A percentile compares a stretch with the other conserved stretches of the same genome.
Conservation (phyloP, 1,140 invertebrate genomes). For the Drosophila sulfurigaster region DNA sequence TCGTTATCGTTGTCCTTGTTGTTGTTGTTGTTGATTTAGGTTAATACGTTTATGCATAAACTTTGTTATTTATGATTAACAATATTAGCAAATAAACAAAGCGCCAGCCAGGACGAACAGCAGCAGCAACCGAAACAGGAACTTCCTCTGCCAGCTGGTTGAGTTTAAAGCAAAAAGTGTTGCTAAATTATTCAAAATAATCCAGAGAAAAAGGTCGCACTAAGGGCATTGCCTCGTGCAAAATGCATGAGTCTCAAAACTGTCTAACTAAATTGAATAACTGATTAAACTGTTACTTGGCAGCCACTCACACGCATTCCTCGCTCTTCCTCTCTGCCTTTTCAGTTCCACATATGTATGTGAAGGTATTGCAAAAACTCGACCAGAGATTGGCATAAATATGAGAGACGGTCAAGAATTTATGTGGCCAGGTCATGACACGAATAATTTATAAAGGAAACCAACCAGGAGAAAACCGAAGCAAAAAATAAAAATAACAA, state of each 20-base stretch:
- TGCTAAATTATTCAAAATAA: conserved; percentile 76
- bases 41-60: conserved; percentile 82
- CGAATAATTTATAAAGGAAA: conserved; percentile 75
- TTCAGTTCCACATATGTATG: conserved; percentile 27
- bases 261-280: conserved; percentile 83
- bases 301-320: conserved; percentile 15
- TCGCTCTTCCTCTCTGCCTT: conserved; percentile 8
- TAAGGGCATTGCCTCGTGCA: conserved; percentile 64
- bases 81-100: conserved; percentile 69
- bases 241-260: conserved; percentile 76
- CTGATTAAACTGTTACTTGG: conserved; percentile 76
- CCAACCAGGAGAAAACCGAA: conserved; percentile 14
- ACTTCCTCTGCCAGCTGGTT: conserved; percentile 1
- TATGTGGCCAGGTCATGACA: conserved; percentile 75
- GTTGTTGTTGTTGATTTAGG: conserved; percentile 67
- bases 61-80: conserved; percentile 81
- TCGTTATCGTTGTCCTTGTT: conserved; percentile 24
- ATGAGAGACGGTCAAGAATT: conserved; percentile 76
- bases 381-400: conserved; percentile 61
- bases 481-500: conserved; percentile 28
- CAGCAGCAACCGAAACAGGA: neutral
- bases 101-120: conserved; percentile 10
- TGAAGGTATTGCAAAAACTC: conserved; percentile 34
- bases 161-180: conserved; percentile 50
- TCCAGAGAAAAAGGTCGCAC: conserved; percentile 66